These are phyloP conservation scores for Sinelater perroti DNA, from an alignment of 2,888 invertebrate species.

Conservation along the genomic window DNA sequence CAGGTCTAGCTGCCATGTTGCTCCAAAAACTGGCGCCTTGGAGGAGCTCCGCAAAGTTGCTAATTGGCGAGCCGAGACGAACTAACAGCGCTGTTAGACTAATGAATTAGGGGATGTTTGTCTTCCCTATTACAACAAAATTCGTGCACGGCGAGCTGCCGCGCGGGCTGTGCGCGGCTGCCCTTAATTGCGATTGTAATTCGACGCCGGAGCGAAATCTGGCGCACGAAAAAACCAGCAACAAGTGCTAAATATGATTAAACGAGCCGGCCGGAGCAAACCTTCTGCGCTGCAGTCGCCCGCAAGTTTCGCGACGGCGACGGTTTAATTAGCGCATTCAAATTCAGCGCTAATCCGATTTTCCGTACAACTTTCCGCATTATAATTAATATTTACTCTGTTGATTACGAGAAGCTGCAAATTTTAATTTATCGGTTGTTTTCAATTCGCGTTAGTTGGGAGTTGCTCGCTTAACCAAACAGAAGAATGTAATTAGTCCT, in stretches of 20 bases:
- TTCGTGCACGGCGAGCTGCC: not conserved
- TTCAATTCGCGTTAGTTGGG: no score
- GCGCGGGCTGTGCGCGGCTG: not conserved
- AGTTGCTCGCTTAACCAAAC: no score
- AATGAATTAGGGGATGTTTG: slow-evolving; percentile 10
- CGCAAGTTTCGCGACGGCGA: not conserved
- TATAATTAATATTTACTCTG: slow-evolving; percentile 26
- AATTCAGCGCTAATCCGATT: slow-evolving; percentile 24
- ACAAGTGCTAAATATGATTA: slow-evolving; percentile 9
- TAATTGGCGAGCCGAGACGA: slow-evolving; percentile 13
- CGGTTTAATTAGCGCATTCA: slow-evolving; percentile 19
- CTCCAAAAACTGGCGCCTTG: no score
- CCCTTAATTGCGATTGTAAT: slow-evolving; percentile 1
- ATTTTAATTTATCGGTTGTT: slow-evolving; percentile 23
- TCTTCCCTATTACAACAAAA: slow-evolving; percentile 13
- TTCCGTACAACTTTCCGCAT: slow-evolving; percentile 16
- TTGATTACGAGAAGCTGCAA: slow-evolving; percentile 20
- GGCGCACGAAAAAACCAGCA: no score
- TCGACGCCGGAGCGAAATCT: not conserved
- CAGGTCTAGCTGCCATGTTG: no score
- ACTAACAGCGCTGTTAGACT: slow-evolving; percentile 6
- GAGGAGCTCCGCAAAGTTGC: no score
- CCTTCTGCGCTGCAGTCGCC: slow-evolving; percentile 2
- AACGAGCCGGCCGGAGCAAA: not conserved
- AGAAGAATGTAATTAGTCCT: no score